Evolutionary conservation across 2,797 vertebrate genomes (phyloP).

Genomic region (Tenualosa thibaudeaui): DNA sequence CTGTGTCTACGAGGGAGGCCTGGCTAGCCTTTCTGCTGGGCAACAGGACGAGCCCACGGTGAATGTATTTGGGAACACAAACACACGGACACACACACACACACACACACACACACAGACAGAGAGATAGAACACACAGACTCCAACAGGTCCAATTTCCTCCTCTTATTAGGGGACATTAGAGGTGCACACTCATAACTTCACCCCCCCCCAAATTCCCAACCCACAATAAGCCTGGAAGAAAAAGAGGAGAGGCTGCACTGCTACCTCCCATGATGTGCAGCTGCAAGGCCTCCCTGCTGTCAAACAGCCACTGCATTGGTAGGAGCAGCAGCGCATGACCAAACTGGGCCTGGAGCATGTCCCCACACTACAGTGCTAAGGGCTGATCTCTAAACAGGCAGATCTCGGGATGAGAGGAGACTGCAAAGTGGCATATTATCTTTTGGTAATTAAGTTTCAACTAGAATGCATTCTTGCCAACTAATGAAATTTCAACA

Average conservation of each 20-base stretch:
- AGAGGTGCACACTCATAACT: not conserved
- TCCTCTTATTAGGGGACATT: constrained; percentile 1
- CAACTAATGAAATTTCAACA: too few species aligned
- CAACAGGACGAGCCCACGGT: not conserved
- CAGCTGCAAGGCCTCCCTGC: not conserved
- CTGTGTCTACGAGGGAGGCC: not conserved
- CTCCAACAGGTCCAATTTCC: constrained; percentile 27
- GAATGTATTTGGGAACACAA: not conserved
- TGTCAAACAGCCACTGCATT: not conserved
- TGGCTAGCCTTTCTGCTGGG: not conserved
- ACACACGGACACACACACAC: not conserved
- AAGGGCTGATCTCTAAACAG: not conserved
- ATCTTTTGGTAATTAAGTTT: too few species aligned
- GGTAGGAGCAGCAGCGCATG: not conserved
- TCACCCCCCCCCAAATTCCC: not conserved
- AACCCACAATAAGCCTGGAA: not conserved
- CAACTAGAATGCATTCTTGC: too few species aligned
- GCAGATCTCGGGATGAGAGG: not conserved
- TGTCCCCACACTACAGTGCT: not conserved
- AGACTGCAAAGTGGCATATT: not conserved
- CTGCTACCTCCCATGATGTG: not conserved
- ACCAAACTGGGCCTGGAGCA: not conserved
- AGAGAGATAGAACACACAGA: constrained; percentile 10
- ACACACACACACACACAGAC: constrained; percentile 1
- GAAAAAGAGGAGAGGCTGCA: too few species aligned